Percentiles rank a stretch among this genome's conserved stretches.
phyloP scores from a whole-genome alignment of 2,888 invertebrate species.

The Dastarcus helophoroides region DNA sequence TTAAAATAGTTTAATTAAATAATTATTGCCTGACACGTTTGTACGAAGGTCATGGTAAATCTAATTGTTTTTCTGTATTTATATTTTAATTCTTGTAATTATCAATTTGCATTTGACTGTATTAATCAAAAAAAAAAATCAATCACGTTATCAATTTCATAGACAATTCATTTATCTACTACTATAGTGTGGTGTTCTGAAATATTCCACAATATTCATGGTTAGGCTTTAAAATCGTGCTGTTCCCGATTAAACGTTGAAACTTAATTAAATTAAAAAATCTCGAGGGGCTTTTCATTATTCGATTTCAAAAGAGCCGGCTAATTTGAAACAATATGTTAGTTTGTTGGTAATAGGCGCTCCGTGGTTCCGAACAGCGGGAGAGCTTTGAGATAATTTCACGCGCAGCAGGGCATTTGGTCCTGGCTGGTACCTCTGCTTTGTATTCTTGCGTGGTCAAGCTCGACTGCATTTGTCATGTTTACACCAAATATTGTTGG shows the following conservation, averaged over 20 bases:
- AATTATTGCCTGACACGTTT: too few species aligned
- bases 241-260: conserved; percentile 8
- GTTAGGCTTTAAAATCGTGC: background rate
- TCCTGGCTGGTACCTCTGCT: conserved; percentile 20
- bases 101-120: too few species aligned
- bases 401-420: conserved; percentile 26
- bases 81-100: too few species aligned
- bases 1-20: too few species aligned
- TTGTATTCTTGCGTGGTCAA: background rate
- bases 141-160: too few species aligned
- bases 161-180: too few species aligned
- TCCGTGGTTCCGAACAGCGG: conserved; percentile 20
- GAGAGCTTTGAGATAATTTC: conserved; percentile 33
- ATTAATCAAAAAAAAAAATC: too few species aligned
- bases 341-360: conserved; percentile 34
- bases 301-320: conserved; percentile 29
- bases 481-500: too few species aligned
- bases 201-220: too few species aligned
- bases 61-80: too few species aligned
- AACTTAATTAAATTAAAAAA: conserved; percentile 32
- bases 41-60: too few species aligned
- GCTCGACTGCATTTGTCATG: conserved; percentile 22
- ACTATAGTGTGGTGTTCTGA: too few species aligned
- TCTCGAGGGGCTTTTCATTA: conserved; percentile 26
- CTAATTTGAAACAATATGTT: conserved; percentile 37